Percentiles rank a stretch among this genome's conserved stretches.
phyloP scores from a whole-genome alignment of 2,113 vertebrate species.

The Porphyrio hochstetteri region DNA sequence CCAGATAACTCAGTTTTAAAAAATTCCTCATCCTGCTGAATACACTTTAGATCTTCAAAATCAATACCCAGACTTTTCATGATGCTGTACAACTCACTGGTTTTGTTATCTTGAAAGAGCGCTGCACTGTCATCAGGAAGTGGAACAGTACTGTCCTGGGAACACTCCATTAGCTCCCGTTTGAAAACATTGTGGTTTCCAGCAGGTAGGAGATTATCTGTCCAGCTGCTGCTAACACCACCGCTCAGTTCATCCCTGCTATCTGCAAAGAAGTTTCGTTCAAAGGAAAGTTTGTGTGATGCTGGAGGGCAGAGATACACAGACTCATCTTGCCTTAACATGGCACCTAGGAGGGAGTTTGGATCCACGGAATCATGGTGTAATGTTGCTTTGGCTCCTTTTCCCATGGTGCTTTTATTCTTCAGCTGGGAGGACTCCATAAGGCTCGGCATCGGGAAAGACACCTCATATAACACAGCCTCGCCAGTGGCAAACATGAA shows the following conservation, averaged over 20 bases:
- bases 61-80: constrained; percentile 83
- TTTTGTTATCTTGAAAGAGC: constrained; percentile 73
- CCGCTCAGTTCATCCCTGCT: constrained; percentile 33
- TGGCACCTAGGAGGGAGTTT: constrained; percentile 74
- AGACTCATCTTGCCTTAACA: constrained; percentile 83
- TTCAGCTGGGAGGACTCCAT: constrained; percentile 58
- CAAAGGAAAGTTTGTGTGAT: constrained; percentile 63
- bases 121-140: constrained; percentile 57
- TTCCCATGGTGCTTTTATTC: constrained; percentile 42
- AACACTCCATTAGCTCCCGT: constrained; percentile 57
- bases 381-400: constrained; percentile 40
- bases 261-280: constrained; percentile 56
- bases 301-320: constrained; percentile 79
- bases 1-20: constrained; percentile 71
- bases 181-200: constrained; percentile 65
- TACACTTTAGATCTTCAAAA: constrained; percentile 79
- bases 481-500: constrained; percentile 87
- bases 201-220: constrained; percentile 52
- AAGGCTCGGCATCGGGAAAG: constrained; percentile 53
- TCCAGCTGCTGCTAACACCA: constrained; percentile 58
- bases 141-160: constrained; percentile 34
- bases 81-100: constrained; percentile 79
- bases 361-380: constrained; percentile 72
- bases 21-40: constrained; percentile 82
- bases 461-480: constrained; percentile 81